A percentile compares a stretch with the other conserved stretches of the same genome.
phyloP scores from a whole-genome alignment of 2,113 vertebrate species.

The Rhea americana region DNA sequence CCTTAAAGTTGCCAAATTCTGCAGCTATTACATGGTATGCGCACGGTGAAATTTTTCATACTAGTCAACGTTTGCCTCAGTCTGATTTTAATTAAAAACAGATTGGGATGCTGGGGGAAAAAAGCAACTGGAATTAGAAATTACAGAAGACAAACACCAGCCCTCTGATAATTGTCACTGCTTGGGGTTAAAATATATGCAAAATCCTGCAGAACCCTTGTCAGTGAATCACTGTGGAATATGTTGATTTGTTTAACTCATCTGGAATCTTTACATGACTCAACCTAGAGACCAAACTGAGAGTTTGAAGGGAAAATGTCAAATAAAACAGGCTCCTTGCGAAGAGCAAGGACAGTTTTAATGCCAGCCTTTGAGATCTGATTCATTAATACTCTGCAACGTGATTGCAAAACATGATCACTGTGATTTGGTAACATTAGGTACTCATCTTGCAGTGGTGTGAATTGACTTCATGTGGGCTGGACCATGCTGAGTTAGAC shows the following conservation, averaged over 20 bases:
- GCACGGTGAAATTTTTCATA: conserved; percentile 55
- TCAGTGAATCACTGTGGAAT: conserved; percentile 31
- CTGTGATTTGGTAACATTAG: neutral
- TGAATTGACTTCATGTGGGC: neutral
- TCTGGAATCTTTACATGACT: neutral
- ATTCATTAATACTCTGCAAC: neutral
- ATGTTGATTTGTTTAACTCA: neutral
- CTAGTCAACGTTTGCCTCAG: conserved; percentile 22
- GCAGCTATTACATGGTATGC: conserved; percentile 42
- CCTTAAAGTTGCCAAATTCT: conserved; percentile 58
- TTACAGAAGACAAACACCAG: conserved; percentile 53
- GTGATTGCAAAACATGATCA: neutral
- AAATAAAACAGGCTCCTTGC: neutral
- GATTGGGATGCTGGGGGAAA: conserved; percentile 21
- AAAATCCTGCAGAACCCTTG: neutral
- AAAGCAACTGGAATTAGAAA: conserved; percentile 5
- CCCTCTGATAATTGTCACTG: neutral
- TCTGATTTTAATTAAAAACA: conserved; percentile 72
- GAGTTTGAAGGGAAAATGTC: neutral
- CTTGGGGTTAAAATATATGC: conserved; percentile 7
- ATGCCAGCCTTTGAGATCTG: neutral
- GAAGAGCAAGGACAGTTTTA: neutral
- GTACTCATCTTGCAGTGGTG: neutral
- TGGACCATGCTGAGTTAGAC: neutral
- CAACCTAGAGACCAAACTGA: neutral